Evolutionary conservation across 1,140 invertebrate genomes (phyloP).

Genomic region (Grapholita molesta): DNA sequence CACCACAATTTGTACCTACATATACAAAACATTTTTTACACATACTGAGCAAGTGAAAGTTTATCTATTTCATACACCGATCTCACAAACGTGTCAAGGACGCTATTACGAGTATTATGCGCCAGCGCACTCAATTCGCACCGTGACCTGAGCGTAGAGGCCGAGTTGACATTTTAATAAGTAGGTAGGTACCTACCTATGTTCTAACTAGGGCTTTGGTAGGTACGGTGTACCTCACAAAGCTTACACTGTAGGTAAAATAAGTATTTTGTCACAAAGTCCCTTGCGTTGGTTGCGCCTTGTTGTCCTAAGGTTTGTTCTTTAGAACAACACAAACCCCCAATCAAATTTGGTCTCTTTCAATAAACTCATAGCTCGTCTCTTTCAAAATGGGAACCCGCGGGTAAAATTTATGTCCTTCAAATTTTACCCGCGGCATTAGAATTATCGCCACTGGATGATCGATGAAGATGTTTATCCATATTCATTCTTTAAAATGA

Average conservation of each 20-base stretch:
- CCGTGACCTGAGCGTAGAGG: background rate
- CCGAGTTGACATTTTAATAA: background rate
- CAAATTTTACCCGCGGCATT: too few species aligned
- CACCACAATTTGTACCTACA: background rate
- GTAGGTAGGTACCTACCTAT: too few species aligned
- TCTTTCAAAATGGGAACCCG: too few species aligned
- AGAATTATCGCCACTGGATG: too few species aligned
- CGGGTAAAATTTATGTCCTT: too few species aligned
- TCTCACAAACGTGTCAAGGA: background rate
- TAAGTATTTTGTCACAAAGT: background rate
- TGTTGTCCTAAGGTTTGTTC: too few species aligned
- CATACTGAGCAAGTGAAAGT: constrained; percentile 2
- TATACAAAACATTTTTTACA: background rate
- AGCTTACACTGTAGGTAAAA: background rate
- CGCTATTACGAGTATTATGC: background rate
- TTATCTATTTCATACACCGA: background rate
- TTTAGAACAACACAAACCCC: too few species aligned
- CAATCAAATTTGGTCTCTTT: too few species aligned
- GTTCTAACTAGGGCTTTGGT: background rate
- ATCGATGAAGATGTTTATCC: too few species aligned
- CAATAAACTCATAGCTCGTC: too few species aligned
- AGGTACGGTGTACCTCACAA: background rate
- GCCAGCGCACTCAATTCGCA: background rate
- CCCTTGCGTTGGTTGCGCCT: background rate
- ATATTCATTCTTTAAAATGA: too few species aligned